A percentile compares a stretch with the other conserved stretches of the same genome.
Evolutionary conservation across 35 echinoderm and acorn worm genomes (phyloP).

Genomic region (Ptychodera flava): DNA sequence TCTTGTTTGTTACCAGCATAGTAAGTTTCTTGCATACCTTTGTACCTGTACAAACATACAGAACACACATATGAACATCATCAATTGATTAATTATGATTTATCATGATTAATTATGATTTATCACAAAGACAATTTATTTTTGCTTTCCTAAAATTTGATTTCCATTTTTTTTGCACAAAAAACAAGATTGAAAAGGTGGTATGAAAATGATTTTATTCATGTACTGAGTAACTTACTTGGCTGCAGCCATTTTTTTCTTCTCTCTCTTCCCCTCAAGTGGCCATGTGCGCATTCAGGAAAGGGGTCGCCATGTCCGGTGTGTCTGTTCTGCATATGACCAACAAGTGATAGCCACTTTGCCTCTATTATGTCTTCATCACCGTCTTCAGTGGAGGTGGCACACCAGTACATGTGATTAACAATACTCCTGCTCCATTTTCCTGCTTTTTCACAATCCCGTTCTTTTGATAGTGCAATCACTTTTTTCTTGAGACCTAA

Average conservation of each 20-base stretch:
- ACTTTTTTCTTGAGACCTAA: constrained; percentile 44
- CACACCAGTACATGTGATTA: constrained; percentile 41
- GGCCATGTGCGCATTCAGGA: constrained; percentile 7
- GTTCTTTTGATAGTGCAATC: constrained; percentile 13
- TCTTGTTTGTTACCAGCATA: neutral
- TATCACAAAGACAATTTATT: no score
- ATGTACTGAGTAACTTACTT: neutral
- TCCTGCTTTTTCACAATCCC: constrained; percentile 26
- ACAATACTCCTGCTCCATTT: constrained; percentile 31
- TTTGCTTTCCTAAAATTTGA: no score
- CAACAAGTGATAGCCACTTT: constrained; percentile 13
- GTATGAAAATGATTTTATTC: no score
- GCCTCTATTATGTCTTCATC: constrained; percentile 20
- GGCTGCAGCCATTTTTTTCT: neutral
- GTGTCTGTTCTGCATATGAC: constrained; percentile 37
- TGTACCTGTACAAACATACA: constrained; percentile 5
- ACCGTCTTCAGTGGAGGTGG: constrained; percentile 28
- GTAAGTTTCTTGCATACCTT: neutral
- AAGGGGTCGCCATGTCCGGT: constrained; percentile 4
- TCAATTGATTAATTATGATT: no score
- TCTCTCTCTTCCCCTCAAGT: constrained; percentile 19
- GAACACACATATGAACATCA: neutral
- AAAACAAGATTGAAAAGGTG: no score
- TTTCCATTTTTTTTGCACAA: no score
- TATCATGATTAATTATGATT: no score